Evolutionary conservation across 1,140 invertebrate species (phyloP), one percentile per base, ranked within the genome.

Genomic region (Macrosteles quadrilineatus): DNA sequence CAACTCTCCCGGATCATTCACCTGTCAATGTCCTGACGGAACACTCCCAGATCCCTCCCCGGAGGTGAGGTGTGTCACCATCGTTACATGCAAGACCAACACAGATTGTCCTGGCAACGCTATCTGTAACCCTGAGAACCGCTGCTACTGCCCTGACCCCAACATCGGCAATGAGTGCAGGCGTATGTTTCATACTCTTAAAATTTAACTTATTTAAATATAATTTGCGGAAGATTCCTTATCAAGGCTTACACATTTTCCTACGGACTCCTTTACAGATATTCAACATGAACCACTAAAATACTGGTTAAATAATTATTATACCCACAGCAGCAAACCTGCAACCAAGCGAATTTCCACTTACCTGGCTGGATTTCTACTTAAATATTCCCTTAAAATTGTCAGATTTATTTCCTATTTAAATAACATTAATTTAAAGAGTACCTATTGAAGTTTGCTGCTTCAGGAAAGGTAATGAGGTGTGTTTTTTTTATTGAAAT

Each of bases 101-200:
- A 84, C 85, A 53, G 91, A 95, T 71, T 97, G 94, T 80, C 93
- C 93, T 25, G 93, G 93, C 74, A 96, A 96, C 83, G 88, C 93
- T n/a, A 84, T 94, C 73, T 96, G 94, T 76, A 90, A 94, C 76
- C 75, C 81, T 2, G 85, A 88, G 68, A 87, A 88, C 69, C 86
- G 90, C 73, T 97, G 94, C 77, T 80, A 94, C 21, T 96, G 94
- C 78, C 94, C 93, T 1, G 92, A 94, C 75, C 94, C 94, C 0
- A 96, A 96, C 77, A 84, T 95, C 75, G 94, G 94, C 75, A 93
- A 94, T 73, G 92, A 95, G 78, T 97, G 94, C 74, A 87, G 93
- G 83, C 93, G 91, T 94, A 86, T 89, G 90, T 87, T 70, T 73
- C 71, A 50, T 23, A 19, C 47, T 17, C 17, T 40, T 40, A 40